Conservation (phyloP, 2,113 vertebrate species). For the Gallinago media region DNA sequence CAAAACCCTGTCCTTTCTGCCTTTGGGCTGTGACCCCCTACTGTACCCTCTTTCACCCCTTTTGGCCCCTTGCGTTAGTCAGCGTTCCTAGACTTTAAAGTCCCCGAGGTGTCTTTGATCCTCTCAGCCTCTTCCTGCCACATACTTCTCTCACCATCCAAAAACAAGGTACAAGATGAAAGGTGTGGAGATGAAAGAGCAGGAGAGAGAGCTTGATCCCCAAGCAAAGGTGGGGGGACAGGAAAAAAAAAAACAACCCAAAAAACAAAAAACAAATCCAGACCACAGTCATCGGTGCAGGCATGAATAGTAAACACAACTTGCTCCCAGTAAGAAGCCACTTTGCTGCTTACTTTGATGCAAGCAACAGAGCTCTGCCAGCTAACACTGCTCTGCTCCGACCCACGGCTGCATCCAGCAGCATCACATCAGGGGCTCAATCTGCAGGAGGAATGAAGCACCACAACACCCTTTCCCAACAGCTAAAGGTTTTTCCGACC, state of each 20-base stretch:
- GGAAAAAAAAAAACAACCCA: accelerated
- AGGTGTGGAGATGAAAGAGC: constrained; percentile 14
- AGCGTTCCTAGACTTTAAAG: not conserved
- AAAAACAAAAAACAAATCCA: not conserved
- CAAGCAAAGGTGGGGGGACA: not conserved
- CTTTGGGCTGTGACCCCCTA: not conserved
- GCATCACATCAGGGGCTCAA: accelerated
- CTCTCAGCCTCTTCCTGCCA: not conserved
- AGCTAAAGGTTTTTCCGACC: not conserved
- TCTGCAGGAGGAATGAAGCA: not conserved
- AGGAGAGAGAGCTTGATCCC: not conserved
- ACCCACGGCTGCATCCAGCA: not conserved
- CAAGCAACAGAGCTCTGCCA: not conserved
- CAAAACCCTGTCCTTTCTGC: not conserved
- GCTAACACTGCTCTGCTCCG: not conserved
- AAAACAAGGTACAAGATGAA: not conserved
- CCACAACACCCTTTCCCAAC: not conserved
- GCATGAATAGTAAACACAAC: not conserved
- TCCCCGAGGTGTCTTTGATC: not conserved
- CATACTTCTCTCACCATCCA: not conserved
- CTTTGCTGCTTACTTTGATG: not conserved
- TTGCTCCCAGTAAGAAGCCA: not conserved
- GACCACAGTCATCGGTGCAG: not conserved
- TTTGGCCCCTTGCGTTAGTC: not conserved
- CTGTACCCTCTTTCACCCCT: not conserved